These are phyloP conservation scores for Archilochus colubris DNA, from an alignment of 2,113 vertebrate genomes.

Conservation along the genomic window DNA sequence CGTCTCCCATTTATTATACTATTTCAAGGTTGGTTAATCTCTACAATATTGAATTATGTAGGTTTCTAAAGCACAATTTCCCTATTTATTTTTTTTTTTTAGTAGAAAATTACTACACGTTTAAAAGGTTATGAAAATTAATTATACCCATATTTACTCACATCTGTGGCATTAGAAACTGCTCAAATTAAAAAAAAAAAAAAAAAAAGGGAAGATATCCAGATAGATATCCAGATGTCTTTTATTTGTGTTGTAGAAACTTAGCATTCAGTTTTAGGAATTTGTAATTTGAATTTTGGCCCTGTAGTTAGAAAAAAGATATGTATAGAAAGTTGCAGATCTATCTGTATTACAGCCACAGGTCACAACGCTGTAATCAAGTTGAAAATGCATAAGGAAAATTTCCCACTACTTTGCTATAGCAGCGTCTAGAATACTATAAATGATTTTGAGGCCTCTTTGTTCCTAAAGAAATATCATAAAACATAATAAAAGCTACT, in stretches of 20 bases:
- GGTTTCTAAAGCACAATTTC: constrained; percentile 43
- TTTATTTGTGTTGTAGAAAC: background rate
- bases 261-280: background rate
- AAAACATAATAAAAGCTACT: background rate
- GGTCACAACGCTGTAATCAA: background rate
- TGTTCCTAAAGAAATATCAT: background rate
- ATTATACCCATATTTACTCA: constrained; percentile 37
- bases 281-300: background rate
- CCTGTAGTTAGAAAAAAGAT: background rate
- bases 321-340: background rate
- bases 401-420: background rate
- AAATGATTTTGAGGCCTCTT: background rate
- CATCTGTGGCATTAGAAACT: background rate
- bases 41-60: constrained; percentile 61
- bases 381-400: background rate
- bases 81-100: background rate
- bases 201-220: no score
- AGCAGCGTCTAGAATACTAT: background rate
- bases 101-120: constrained; percentile 24
- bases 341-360: background rate
- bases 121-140: constrained; percentile 59
- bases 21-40: constrained; percentile 58
- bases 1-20: constrained; percentile 27
- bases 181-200: background rate
- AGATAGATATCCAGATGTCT: background rate